Percentiles rank a stretch among this genome's conserved stretches.
These are phyloP conservation scores for Sclerodermus sp. DNA, from an alignment of 2,888 invertebrate genomes.

Conservation along the genomic window DNA sequence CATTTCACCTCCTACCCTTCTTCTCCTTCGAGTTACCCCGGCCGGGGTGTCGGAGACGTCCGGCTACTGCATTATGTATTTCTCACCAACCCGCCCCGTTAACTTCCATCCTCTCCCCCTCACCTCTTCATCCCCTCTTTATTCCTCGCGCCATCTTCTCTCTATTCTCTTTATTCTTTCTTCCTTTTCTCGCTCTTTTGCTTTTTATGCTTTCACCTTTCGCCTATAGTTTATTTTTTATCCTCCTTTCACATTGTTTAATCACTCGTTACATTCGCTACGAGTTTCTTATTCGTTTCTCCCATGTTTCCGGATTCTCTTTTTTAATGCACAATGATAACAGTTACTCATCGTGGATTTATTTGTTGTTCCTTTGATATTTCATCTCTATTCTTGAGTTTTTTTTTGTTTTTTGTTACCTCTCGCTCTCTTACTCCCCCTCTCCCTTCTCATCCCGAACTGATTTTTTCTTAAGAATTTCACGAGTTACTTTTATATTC, in stretches of 20 bases:
- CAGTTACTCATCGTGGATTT: too few relatives aligned
- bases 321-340: too few relatives aligned
- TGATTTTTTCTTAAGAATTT: too few relatives aligned
- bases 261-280: conserved; percentile 13
- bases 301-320: too few relatives aligned
- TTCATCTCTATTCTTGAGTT: conserved; percentile 8
- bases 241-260: conserved; percentile 6
- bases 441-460: conserved; percentile 9
- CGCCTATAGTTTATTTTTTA: conserved; percentile 7
- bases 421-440: conserved; percentile 11
- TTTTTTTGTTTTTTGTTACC: conserved; percentile 8
- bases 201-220: conserved; percentile 10
- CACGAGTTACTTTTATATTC: too few relatives aligned
- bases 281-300: conserved; percentile 19
- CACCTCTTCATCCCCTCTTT: conserved; percentile 23
- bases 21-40: conserved; percentile 19
- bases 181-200: not conserved
- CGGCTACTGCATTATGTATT: conserved; percentile 59
- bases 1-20: conserved; percentile 21
- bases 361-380: too few relatives aligned
- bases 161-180: not conserved
- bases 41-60: conserved; percentile 56
- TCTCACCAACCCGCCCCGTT: conserved; percentile 43
- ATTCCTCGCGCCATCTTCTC: conserved; percentile 24
- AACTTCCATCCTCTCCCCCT: conserved; percentile 34